Evolutionary conservation across 2,113 vertebrate species (phyloP).

Genomic region (Rhynchopsitta pachyrhyncha): DNA sequence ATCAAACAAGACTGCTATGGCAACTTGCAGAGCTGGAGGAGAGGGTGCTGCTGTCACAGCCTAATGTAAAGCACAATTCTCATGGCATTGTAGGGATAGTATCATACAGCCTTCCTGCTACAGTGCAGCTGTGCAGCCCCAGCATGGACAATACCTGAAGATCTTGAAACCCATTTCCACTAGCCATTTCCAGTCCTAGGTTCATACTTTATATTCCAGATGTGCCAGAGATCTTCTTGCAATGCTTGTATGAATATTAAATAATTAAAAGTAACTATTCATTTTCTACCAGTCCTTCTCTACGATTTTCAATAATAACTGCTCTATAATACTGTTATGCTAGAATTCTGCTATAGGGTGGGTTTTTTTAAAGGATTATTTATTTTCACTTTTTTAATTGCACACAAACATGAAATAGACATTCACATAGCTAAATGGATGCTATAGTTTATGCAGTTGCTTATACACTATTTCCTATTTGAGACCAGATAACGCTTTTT

Average conservation of each 20-base stretch:
- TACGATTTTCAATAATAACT: not conserved
- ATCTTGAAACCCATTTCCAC: not conserved
- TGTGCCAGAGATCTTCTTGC: not conserved
- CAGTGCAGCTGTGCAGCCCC: not conserved
- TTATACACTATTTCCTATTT: not conserved
- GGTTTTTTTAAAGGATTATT: not conserved
- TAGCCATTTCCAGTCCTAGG: not conserved
- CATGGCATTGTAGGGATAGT: not conserved
- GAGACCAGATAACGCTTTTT: not conserved
- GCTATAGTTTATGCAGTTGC: not conserved
- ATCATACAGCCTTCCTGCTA: not conserved
- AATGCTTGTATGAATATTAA: not conserved
- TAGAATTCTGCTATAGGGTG: not conserved
- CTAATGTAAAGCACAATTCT: not conserved
- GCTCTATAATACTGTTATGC: not conserved
- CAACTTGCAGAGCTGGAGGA: slow-evolving; percentile 9
- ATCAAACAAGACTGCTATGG: not conserved
- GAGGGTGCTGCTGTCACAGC: not conserved
- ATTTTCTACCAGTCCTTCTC: not conserved
- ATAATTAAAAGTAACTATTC: not conserved
- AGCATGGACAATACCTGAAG: not conserved
- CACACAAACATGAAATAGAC: not conserved
- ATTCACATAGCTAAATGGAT: not conserved
- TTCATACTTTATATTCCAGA: not conserved
- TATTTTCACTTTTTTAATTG: not conserved